Evolutionary conservation across 2,888 invertebrate species (phyloP).

Genomic region (Neoascia interrupta): DNA sequence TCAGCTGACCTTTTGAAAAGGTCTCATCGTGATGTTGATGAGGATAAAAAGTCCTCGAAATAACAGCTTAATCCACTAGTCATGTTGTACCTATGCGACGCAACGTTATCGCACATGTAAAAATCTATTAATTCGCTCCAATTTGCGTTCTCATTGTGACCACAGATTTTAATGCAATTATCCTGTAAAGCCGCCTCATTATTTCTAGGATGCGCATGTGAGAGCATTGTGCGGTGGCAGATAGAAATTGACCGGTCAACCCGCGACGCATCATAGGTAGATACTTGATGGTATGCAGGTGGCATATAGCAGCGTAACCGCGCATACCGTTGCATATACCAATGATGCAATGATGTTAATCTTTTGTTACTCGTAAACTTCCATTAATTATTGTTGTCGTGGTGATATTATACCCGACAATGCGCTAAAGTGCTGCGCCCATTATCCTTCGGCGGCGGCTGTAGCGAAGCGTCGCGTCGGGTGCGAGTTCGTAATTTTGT

Average conservation of each 20-base stretch:
- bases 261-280: constrained; percentile 27
- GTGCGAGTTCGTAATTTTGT: constrained; percentile 46
- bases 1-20: too few species aligned
- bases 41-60: too few species aligned
- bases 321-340: not conserved
- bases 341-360: constrained; percentile 54
- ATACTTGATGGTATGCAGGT: constrained; percentile 9
- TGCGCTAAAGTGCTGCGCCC: not conserved
- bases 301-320: constrained; percentile 11
- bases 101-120: constrained; percentile 12
- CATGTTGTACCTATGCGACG: too few species aligned
- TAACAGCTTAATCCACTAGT: too few species aligned
- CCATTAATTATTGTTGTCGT: constrained; percentile 50
- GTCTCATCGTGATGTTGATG: too few species aligned
- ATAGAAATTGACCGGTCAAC: constrained; percentile 16
- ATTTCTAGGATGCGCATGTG: constrained; percentile 36
- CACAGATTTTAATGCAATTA: constrained; percentile 63
- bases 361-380: constrained; percentile 63
- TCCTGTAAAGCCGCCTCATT: constrained; percentile 62
- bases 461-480: too few species aligned
- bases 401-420: not conserved
- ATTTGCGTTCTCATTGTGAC: constrained; percentile 54
- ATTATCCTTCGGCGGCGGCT: not conserved
- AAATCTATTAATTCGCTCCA: constrained; percentile 57
- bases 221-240: constrained; percentile 1